Percentiles rank a stretch among this genome's conserved stretches.
These are phyloP conservation scores for Atrichornis clamosus DNA, from an alignment of 2,113 vertebrate genomes.

Conservation along the genomic window DNA sequence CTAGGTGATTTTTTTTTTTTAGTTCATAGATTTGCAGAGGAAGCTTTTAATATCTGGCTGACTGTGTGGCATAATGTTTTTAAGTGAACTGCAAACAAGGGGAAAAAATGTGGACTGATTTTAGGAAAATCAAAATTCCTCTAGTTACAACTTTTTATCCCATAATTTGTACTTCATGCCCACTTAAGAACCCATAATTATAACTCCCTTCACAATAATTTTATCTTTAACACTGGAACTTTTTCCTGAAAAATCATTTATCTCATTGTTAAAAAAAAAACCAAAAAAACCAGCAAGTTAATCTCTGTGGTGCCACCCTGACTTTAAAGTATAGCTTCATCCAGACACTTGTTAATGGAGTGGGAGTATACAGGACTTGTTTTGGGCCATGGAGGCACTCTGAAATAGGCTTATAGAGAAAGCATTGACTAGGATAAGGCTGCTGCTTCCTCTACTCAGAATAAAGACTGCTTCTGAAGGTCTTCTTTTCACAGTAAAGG, in stretches of 20 bases:
- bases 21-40: background rate
- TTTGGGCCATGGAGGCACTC: background rate
- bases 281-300: background rate
- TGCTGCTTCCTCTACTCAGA: background rate
- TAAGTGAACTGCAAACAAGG: background rate
- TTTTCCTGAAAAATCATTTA: background rate
- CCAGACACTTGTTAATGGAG: background rate
- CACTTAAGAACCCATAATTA: background rate
- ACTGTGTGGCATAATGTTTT: background rate
- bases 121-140: background rate
- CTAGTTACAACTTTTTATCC: background rate
- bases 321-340: background rate
- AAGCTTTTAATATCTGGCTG: background rate
- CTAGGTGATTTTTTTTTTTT: background rate
- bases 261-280: background rate
- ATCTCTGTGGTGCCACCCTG: background rate
- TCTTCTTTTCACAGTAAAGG: background rate
- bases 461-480: background rate
- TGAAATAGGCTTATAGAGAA: background rate
- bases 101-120: background rate
- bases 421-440: background rate
- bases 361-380: background rate
- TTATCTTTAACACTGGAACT: accelerated
- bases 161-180: background rate
- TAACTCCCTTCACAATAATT: background rate